Evolutionary conservation across 2,797 vertebrate genomes (phyloP).

Genomic region (Anableps anableps): DNA sequence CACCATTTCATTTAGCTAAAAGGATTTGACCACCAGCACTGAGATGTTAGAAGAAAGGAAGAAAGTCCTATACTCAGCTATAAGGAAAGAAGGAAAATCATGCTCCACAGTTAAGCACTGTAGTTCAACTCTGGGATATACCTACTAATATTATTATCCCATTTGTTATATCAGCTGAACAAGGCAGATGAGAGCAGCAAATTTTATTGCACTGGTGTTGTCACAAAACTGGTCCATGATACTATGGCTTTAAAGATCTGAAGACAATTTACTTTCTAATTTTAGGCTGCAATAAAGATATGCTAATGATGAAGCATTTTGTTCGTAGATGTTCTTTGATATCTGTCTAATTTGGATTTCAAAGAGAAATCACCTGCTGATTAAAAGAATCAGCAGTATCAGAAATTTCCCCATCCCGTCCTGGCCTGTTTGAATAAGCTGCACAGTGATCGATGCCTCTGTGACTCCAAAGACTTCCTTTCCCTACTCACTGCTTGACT

Average conservation of each 20-base stretch:
- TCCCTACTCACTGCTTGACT: conserved; percentile 75
- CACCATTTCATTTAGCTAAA: conserved; percentile 81
- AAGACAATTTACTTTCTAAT: conserved; percentile 14
- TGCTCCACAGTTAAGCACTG: conserved; percentile 32
- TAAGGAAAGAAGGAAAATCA: conserved; percentile 54
- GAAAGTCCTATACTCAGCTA: conserved; percentile 38
- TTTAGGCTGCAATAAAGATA: conserved; percentile 22
- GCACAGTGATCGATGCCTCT: conserved; percentile 43
- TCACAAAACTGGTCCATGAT: conserved; percentile 39
- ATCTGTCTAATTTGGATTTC: conserved; percentile 8
- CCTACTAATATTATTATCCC: conserved; percentile 56
- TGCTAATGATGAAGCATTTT: neutral
- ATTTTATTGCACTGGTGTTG: conserved; percentile 44
- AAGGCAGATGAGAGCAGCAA: conserved; percentile 33
- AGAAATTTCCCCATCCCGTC: conserved; percentile 1
- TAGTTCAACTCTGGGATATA: conserved; percentile 59
- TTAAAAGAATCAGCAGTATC: conserved; percentile 19
- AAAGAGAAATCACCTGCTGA: conserved; percentile 17
- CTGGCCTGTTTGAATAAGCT: conserved; percentile 29
- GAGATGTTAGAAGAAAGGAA: conserved; percentile 64
- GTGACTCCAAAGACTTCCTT: conserved; percentile 52
- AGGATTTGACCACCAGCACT: conserved; percentile 79
- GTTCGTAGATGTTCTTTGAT: neutral
- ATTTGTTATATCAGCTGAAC: conserved; percentile 63
- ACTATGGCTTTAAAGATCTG: conserved; percentile 6